Evolutionary conservation across 2,888 invertebrate genomes (phyloP).

Genomic region (Andricus curvator): DNA sequence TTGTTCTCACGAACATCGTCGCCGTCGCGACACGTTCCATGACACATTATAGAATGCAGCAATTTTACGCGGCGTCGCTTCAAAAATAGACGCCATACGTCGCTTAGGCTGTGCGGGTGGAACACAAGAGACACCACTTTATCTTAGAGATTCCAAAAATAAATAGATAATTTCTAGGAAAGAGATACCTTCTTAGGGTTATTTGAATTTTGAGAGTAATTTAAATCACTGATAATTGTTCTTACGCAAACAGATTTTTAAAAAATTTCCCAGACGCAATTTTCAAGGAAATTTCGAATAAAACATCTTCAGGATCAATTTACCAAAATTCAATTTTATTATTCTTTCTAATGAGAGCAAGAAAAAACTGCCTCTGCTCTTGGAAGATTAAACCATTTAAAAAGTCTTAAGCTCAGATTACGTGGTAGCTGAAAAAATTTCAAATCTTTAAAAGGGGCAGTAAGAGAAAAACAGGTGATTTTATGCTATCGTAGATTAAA

Average conservation of each 20-base stretch:
- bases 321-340: not conserved
- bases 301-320: not conserved
- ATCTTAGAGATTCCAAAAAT: constrained; percentile 26
- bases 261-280: too few relatives aligned
- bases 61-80: constrained; percentile 12
- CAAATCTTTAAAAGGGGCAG: not conserved
- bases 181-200: not conserved
- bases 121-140: constrained; percentile 27
- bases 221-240: too few relatives aligned
- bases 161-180: not conserved
- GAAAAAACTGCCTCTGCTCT: too few relatives aligned
- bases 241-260: too few relatives aligned
- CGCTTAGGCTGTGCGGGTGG: constrained; percentile 18
- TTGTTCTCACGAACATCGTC: constrained; percentile 10
- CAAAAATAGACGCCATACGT: constrained; percentile 28
- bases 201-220: not conserved
- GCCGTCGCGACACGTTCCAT: not conserved
- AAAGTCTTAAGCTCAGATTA: too few relatives aligned
- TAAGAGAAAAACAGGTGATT: not conserved
- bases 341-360: too few relatives aligned
- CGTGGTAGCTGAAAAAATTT: not conserved
- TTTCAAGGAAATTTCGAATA: too few relatives aligned
- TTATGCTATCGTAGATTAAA: not conserved
- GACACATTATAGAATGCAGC: constrained; percentile 13
- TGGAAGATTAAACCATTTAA: not conserved